Evolutionary conservation across 2,113 vertebrate species (phyloP).

Genomic region (Pao palembangensis): DNA sequence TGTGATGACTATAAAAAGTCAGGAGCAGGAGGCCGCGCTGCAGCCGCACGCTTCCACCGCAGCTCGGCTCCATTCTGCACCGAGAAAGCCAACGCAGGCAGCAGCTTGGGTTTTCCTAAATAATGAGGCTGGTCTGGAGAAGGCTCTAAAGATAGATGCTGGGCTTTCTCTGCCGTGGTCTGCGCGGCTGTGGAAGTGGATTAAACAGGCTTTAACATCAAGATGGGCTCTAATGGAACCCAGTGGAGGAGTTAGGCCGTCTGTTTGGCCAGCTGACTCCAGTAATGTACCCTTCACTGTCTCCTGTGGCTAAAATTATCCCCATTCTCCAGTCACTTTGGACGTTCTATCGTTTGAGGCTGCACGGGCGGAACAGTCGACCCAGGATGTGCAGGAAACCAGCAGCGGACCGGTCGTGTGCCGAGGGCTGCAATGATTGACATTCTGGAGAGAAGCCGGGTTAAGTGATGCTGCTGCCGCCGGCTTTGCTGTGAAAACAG

Average conservation of each 20-base stretch:
- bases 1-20: slow-evolving; percentile 30
- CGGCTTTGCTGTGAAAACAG: no score
- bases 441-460: no score
- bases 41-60: slow-evolving; percentile 2
- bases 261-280: slow-evolving; percentile 74
- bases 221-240: slow-evolving; percentile 71
- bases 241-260: slow-evolving; percentile 64
- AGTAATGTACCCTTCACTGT: slow-evolving; percentile 60
- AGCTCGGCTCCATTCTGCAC: background rate
- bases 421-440: no score
- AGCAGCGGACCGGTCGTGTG: no score
- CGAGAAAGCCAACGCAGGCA: background rate
- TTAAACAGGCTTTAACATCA: slow-evolving; percentile 71
- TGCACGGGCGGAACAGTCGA: no score
- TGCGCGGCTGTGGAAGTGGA: slow-evolving; percentile 69
- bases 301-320: slow-evolving; percentile 27
- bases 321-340: no score
- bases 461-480: no score
- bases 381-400: no score
- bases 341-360: no score
- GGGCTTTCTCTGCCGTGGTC: slow-evolving; percentile 50
- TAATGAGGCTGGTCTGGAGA: slow-evolving; percentile 49
- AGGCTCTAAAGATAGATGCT: slow-evolving; percentile 63
- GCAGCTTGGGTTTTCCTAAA: slow-evolving; percentile 40
- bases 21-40: background rate